Evolutionary conservation across 2,113 vertebrate species (phyloP), one percentile per base, ranked within the genome.

Genomic region (Chionomys nivalis): DNA sequence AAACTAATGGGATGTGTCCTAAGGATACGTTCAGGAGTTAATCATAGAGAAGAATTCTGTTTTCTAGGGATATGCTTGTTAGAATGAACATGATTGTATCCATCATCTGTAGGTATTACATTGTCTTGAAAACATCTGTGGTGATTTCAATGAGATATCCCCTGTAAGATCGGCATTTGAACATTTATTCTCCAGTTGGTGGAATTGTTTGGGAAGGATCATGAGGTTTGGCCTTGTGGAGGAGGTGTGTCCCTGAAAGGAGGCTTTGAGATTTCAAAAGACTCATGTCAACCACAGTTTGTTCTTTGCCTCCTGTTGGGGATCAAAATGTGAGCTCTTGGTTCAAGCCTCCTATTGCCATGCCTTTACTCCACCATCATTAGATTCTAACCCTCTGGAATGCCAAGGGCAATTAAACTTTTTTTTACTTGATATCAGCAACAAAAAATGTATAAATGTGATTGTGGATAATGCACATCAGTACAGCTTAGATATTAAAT

Each of bases 391-490:
- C 26, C 70, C 75, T 31, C 44, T 77, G 44, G 13, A 47, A 47
- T 13, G 26, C 44, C 44, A 76, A 77, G 55, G 55, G 17, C 13
- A 55, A 55, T 77, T 77, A 31, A 31, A 77, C 44, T 31, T 49
- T 78, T 49, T 10, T 39, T 17, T 42, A 73, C 39, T 77, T 76
- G 24, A 78, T 78, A 49, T 33, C 44, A 78, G 13, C 44, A 78
- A 78, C 7, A 17, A 16, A 19, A 78, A 78, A 78, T 87, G 13
- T 33, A 87, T 88, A 96, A 91, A 91, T 52, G 19, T 58, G 89
- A 82, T 94, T 77, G 55, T 21, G 91, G 65, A 78, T 70, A 87
- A 93, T 77, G 82, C 21, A 93, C 52, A 61, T 65, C n/a, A 75
- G n/a, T 76, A 77, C 2, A 87, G 49, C 19, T 65, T 92, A 90